A percentile compares a stretch with the other conserved stretches of the same genome.
Conservation (phyloP, 2,797 vertebrate genomes). For the Antennarius maculatus region DNA sequence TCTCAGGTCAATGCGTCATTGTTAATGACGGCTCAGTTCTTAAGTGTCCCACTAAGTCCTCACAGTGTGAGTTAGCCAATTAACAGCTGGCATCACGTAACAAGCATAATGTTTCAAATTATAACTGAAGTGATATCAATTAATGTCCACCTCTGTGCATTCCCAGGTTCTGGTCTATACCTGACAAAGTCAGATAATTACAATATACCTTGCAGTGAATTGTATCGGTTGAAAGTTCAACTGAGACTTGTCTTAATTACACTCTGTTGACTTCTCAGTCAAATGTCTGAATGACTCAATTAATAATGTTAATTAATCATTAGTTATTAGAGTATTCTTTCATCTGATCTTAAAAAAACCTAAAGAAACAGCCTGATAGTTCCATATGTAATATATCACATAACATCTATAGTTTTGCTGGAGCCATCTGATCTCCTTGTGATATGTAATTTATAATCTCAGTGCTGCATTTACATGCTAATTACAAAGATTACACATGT, state of each 20-base stretch:
- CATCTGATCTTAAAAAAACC: constrained; percentile 14
- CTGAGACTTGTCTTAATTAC: constrained; percentile 40
- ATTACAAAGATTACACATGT: constrained; percentile 61
- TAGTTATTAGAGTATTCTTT: neutral
- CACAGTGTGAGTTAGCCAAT: too few species aligned
- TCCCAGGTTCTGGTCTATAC: constrained; percentile 4
- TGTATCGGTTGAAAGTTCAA: constrained; percentile 21
- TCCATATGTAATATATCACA: constrained; percentile 23
- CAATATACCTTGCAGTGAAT: neutral
- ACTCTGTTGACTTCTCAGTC: constrained; percentile 18
- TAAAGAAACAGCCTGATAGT: neutral
- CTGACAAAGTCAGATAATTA: constrained; percentile 10
- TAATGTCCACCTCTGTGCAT: neutral
- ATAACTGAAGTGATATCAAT: neutral
- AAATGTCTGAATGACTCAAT: constrained; percentile 51
- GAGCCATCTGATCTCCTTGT: constrained; percentile 1
- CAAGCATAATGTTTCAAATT: neutral
- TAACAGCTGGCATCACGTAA: too few species aligned
- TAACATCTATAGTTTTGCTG: constrained; percentile 1
- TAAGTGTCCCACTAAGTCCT: too few species aligned
- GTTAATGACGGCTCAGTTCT: neutral
- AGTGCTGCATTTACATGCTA: constrained; percentile 33
- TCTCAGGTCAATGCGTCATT: constrained; percentile 2
- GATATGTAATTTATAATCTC: constrained; percentile 7
- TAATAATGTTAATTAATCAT: neutral